Base-by-base conservation (phyloP, 2,797 vertebrate genomes). In the Propithecus deckenii region DNA sequence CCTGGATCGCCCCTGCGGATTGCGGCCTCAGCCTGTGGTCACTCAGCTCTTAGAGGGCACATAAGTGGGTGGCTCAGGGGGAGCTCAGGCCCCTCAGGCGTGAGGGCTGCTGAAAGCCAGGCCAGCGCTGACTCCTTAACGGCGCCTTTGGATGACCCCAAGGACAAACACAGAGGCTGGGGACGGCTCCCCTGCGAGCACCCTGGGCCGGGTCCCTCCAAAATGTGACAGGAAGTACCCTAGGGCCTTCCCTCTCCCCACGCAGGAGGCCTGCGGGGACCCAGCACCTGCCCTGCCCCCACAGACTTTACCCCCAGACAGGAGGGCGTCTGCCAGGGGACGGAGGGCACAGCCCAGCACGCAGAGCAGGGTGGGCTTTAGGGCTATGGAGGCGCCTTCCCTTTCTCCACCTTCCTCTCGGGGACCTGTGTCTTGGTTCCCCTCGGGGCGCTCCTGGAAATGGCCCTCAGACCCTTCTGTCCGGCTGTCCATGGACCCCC, bases 271-370 rank as follows among this genome's bases (percentile, higher is more conserved):
- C 75, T 50, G 20, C 8, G 1, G 52, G 74, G 46, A 46, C 28
- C 30, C 52, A 0, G 9, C 28, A 72, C 1, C 32, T 4, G 7
- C 20, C 80, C 88, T 89, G 88, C 15, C 74, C 79, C 50, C 61
- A 71, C 97, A 95, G 98, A 97, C 88, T 69, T 96, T 89, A 97
- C 96, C 95, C 22, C 92, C 55, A 57, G 55, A 23, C 55, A 38
- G 95, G 83, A 93, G 96, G 97, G 96, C 94, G 91, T 89, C 57
- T 78, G 80, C 86, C 85, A 72, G 1, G 14, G 9, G 0, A 4
- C 7, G 59, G 43, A 8, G 71, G 0, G 0, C 63, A 5, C 3
- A 2, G 76, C 88, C 78, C 14, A 65, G 81, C 46, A 75, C 5
- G 0, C 5, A 30, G 50, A 5, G 22, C 74, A 61, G 92, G 76